phyloP scores from a whole-genome alignment of 2,797 vertebrate genomes.

The Onychomys torridus region DNA sequence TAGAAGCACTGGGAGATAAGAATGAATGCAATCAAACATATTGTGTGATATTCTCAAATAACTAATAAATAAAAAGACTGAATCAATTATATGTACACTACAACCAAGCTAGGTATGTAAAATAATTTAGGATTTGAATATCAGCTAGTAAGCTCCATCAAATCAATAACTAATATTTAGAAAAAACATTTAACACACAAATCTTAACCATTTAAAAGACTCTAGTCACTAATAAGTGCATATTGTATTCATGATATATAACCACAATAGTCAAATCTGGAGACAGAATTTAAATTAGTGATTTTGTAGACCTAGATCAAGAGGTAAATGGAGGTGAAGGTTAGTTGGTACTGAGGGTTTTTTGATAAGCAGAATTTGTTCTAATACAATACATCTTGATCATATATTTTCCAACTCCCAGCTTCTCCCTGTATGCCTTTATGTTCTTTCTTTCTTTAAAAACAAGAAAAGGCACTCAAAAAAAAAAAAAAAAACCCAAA shows the following conservation, averaged over 20 bases:
- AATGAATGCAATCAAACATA: not conserved
- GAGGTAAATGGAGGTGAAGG: not conserved
- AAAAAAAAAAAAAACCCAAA: too few species aligned
- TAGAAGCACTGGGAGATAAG: not conserved
- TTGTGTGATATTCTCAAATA: not conserved
- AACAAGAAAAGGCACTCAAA: too few species aligned
- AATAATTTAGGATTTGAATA: not conserved
- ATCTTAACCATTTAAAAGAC: not conserved
- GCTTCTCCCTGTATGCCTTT: not conserved
- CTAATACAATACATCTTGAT: not conserved
- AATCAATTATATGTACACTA: not conserved
- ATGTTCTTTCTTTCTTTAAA: not conserved
- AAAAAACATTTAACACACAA: not conserved
- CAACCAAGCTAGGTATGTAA: not conserved
- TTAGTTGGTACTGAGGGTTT: not conserved
- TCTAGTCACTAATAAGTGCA: not conserved
- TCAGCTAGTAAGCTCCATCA: not conserved
- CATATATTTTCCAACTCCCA: not conserved
- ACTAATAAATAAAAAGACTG: not conserved
- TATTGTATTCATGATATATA: not conserved
- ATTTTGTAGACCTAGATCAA: not conserved
- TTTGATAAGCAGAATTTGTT: not conserved
- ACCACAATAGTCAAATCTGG: not conserved
- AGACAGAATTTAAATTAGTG: not conserved
- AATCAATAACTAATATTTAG: not conserved